Evolutionary conservation across 92 coral and sea anemone genomes (phyloP).

Genomic region (Palythoa grandiflora): DNA sequence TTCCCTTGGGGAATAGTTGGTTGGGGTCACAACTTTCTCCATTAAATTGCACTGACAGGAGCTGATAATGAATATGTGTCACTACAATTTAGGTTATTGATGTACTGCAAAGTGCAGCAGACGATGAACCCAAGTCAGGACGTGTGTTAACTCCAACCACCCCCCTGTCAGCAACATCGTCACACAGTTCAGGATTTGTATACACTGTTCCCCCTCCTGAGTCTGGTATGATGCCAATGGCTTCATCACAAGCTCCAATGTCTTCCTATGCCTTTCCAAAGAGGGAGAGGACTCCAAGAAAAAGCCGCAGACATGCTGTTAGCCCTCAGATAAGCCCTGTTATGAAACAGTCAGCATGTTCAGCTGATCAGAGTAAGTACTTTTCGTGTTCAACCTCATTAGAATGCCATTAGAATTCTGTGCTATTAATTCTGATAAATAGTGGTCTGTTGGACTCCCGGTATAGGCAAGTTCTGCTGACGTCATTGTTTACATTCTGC

Average conservation of each 20-base stretch:
- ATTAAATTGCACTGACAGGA: not conserved
- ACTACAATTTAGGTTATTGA: slow-evolving; percentile 68
- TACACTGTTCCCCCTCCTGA: slow-evolving; percentile 34
- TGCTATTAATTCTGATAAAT: too few species aligned
- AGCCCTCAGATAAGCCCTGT: slow-evolving; percentile 39
- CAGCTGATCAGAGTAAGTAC: slow-evolving; percentile 10
- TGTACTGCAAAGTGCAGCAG: slow-evolving; percentile 83
- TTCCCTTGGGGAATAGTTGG: too few species aligned
- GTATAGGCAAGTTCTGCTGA: too few species aligned
- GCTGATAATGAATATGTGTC: not conserved
- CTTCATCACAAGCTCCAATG: slow-evolving; percentile 13
- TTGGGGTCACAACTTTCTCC: not conserved
- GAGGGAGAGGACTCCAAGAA: slow-evolving; percentile 44
- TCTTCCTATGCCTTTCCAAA: slow-evolving; percentile 24
- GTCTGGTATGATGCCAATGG: slow-evolving; percentile 26
- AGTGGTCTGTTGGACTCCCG: too few species aligned
- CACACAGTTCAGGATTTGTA: slow-evolving; percentile 34
- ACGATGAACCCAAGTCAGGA: slow-evolving; percentile 64
- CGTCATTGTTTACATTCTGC: too few species aligned
- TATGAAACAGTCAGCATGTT: slow-evolving; percentile 36
- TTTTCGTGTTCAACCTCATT: not conserved
- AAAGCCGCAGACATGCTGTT: slow-evolving; percentile 32
- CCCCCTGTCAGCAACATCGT: slow-evolving; percentile 21
- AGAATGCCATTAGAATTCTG: too few species aligned
- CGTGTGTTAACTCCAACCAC: slow-evolving; percentile 34